Percentiles rank a stretch among this genome's conserved stretches.
Conservation (phyloP, 30 jellyfish, hydroid and myxozoan genomes). For the Hydractinia symbiolongicarpus region DNA sequence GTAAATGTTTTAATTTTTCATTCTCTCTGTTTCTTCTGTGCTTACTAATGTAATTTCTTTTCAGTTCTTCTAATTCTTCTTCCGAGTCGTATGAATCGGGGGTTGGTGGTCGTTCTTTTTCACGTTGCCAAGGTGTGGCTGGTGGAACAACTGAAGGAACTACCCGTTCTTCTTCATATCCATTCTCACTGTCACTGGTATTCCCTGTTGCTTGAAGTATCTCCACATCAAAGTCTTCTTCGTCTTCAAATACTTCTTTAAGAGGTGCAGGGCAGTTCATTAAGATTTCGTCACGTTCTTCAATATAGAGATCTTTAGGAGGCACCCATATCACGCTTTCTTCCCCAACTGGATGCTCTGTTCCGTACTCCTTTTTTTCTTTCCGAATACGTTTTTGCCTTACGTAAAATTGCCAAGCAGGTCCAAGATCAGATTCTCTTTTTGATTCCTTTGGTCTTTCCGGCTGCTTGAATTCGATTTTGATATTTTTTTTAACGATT, state of each 20-base stretch:
- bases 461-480: neutral
- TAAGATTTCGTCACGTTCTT: conserved; percentile 24
- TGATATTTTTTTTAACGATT: neutral
- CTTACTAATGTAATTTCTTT: neutral
- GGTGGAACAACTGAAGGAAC: neutral
- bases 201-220: neutral
- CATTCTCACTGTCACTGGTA: neutral
- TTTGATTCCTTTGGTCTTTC: conserved; percentile 13
- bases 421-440: conserved; percentile 1
- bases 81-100: conserved; percentile 47
- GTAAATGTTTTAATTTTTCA: conserved; percentile 8
- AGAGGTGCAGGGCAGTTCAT: neutral
- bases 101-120: conserved; percentile 24
- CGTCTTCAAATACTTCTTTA: neutral
- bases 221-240: neutral
- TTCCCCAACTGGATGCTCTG: neutral
- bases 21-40: conserved; percentile 8
- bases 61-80: conserved; percentile 32
- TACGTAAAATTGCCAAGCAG: conserved; percentile 37
- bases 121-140: conserved; percentile 34
- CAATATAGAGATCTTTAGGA: conserved; percentile 7
- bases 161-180: conserved; percentile 3
- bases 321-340: neutral
- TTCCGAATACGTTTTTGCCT: neutral
- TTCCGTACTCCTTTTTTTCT: neutral